phyloP scores from a whole-genome alignment of 92 coral and sea anemone genomes.

The Actinostola sp. region DNA sequence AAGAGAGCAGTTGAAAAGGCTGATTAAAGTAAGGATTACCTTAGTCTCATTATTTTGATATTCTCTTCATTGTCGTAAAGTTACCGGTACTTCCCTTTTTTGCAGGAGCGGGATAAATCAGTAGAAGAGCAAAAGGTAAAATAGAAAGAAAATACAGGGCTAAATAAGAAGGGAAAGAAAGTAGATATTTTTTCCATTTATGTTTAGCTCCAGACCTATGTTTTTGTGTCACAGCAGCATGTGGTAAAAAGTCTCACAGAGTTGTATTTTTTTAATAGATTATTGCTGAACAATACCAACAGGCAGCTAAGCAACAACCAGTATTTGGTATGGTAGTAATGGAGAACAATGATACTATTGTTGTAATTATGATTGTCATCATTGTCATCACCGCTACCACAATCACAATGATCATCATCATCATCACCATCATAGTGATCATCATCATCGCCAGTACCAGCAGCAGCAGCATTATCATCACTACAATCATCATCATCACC shows the following conservation, averaged over 20 bases:
- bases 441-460: too few species aligned
- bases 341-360: too few species aligned
- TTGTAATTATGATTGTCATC: too few species aligned
- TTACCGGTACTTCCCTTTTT: not conserved
- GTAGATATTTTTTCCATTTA: not conserved
- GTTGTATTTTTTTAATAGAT: conserved; percentile 8
- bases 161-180: not conserved
- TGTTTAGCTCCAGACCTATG: not conserved
- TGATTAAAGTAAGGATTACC: conserved; percentile 41
- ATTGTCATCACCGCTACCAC: too few species aligned
- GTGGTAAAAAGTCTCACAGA: too few species aligned
- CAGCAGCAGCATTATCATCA: too few species aligned
- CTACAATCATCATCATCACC: too few species aligned
- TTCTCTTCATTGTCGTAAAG: too few species aligned
- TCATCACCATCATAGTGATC: too few species aligned
- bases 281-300: conserved; percentile 39
- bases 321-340: conserved; percentile 17
- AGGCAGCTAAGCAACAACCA: conserved; percentile 31
- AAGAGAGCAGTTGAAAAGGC: conserved; percentile 57
- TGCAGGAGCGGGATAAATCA: not conserved
- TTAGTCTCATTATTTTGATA: too few species aligned
- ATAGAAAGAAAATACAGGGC: not conserved
- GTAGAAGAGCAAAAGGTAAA: conserved; percentile 2
- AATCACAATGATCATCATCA: too few species aligned
- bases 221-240: too few species aligned